Base-by-base conservation (phyloP, 2,888 invertebrate species). In the Perithous albicinctus region DNA sequence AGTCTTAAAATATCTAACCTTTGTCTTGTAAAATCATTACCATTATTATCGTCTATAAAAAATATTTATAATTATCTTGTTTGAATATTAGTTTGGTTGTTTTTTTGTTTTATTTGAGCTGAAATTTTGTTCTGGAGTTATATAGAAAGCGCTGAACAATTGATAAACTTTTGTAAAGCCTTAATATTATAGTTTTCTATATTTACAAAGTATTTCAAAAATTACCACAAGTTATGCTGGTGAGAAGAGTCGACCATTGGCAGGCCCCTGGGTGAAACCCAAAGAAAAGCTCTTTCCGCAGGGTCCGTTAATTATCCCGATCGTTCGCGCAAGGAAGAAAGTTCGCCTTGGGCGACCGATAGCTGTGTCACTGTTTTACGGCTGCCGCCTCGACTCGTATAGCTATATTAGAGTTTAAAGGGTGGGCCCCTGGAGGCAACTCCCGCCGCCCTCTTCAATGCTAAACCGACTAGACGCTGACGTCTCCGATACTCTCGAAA, bases 401-500 rank as follows among this genome's bases (percentile, higher is more conserved):
- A 54, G 32, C 54, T 76, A 77, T 41, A 64, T 76, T 64, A 46
- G 51, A 76, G 61, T 80, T 83, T 61, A 66, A 78, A 59, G 70
- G 76, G 73, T 48, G 51, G 73, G 67, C 23, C 51, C 78, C 74
- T 32, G 79, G 61, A 78, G 78, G 78, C 70, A 82, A 61, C 70
- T 76, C 67, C 82, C 79, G 61, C 43, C 70, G 46, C 72, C 67
- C 51, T 38, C 63, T 48, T 32, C 75, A 73, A 84, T 82, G 69
- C 83, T 84, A 80, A 78, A 78, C 75, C 80, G 77, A 85, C 84
- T 78, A 77, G 84, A 86, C 84, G 82, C 81, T 84, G 86, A 83
- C 85, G 84, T 85, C 85, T 85, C 79, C 81, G 82, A 85, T 85
- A 85, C 81, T 80, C 82, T 66, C 79, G 76, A 84, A 83, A 84